Conservation (phyloP, 2,888 invertebrate genomes). For the Sycophila texana region DNA sequence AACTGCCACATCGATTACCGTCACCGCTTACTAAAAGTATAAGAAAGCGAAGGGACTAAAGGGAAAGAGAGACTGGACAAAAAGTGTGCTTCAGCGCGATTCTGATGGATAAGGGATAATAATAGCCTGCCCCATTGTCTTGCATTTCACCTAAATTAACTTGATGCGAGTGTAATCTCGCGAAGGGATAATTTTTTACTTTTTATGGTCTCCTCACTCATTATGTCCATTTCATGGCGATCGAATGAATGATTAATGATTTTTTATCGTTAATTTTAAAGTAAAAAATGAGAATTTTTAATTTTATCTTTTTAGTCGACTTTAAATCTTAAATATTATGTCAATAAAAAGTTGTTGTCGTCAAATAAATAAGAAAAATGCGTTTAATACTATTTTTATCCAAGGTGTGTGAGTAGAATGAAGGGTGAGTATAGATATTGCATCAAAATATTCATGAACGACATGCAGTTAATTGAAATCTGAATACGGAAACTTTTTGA, state of each 20-base stretch:
- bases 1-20: conserved; percentile 44
- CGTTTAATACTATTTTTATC: too few relatives aligned
- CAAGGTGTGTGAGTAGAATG: too few relatives aligned
- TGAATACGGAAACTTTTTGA: too few relatives aligned
- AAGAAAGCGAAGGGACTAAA: conserved; percentile 8
- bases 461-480: too few relatives aligned
- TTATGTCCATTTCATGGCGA: background rate
- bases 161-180: conserved; percentile 24
- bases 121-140: conserved; percentile 31
- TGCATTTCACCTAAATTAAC: conserved; percentile 40
- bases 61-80: background rate
- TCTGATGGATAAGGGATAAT: conserved; percentile 38
- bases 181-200: conserved; percentile 28
- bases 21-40: background rate
- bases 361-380: background rate
- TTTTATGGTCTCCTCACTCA: background rate
- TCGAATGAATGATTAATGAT: background rate
- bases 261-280: too few relatives aligned
- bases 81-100: conserved; percentile 14
- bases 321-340: background rate
- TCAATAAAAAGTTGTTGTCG: background rate
- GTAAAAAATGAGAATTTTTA: background rate
- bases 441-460: too few relatives aligned
- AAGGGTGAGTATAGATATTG: too few relatives aligned
- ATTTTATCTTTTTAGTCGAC: background rate